Base-by-base conservation (phyloP, 2,888 invertebrate genomes). In the Ectemnius lituratus region DNA sequence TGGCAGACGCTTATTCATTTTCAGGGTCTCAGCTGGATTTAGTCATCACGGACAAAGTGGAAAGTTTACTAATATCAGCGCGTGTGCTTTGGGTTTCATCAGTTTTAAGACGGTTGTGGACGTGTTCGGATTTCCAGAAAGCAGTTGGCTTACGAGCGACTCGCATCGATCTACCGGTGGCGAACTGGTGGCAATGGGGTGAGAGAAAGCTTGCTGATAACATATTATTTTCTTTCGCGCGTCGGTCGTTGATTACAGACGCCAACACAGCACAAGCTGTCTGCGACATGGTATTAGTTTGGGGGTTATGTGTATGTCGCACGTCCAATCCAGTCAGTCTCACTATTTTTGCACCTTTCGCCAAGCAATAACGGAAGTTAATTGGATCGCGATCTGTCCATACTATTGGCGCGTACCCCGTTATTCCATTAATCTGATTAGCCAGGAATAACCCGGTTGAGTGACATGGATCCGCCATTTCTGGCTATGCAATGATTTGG, bases 281-380 rank as follows among this genome's bases (percentile, higher is more conserved):
- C 16, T 5, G 16, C 52, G 52, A 16, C 52, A 52, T 14, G 52
- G 52, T 16, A 52, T 14, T 37, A 16, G 52, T 52, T 14, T 13
- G 16, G 16, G 11, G n/a, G 52, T 14, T 16, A 11, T 16, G 52
- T 37, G 16, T 52, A 16, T 13, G 52, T 16, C 52, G 37, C 37
- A 14, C 16, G 13, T 52, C n/a, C 14, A 52, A 52, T 52, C 52
- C 52, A 4, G 52, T 5, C 16, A 5, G n/a, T 52, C 52, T 52
- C n/a, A 13, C 52, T 14, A 52, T 52, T 16, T 16, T 52, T 16
- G 52, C 16, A 52, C 4, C 16, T 52, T 52, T 52, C 52, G 52
- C 4, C 52, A 5, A 52, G 52, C 16, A 52, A 52, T 52, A 52
- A 52, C 52, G 52, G n/a, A 52, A 14, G 52, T 52, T 52, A 52